Percentiles rank a stretch among this genome's conserved stretches.
These are phyloP conservation scores for Polylopha cassiicola DNA, from an alignment of 2,888 invertebrate genomes.

Conservation along the genomic window DNA sequence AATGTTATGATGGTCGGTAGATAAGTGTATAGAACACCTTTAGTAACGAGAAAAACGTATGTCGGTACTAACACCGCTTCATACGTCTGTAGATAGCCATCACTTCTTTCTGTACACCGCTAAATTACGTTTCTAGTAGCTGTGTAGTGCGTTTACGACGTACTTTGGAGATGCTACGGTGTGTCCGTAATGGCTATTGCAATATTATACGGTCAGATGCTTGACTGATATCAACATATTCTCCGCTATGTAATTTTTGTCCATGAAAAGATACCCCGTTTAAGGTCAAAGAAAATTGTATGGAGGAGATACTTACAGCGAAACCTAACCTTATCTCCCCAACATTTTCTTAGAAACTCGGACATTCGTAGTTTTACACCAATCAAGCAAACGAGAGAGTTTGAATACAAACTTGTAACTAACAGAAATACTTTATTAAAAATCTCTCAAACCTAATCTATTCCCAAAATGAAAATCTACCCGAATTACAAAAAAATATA, in stretches of 20 bases:
- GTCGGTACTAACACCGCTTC: slow-evolving; percentile 56
- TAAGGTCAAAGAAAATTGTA: slow-evolving; percentile 69
- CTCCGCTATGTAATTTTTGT: slow-evolving; percentile 67
- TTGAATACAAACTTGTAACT: too few relatives aligned
- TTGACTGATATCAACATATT: slow-evolving; percentile 64
- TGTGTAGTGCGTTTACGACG: slow-evolving; percentile 71
- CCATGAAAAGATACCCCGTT: slow-evolving; percentile 51
- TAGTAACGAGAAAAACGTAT: slow-evolving; percentile 58
- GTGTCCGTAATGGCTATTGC: slow-evolving; percentile 71
- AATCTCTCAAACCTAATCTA: too few relatives aligned
- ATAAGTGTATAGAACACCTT: slow-evolving; percentile 69
- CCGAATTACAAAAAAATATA: too few relatives aligned
- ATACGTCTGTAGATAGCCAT: slow-evolving; percentile 68
- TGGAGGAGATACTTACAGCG: slow-evolving; percentile 39
- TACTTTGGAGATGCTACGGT: slow-evolving; percentile 70
- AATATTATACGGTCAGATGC: slow-evolving; percentile 72
- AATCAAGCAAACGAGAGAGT: too few relatives aligned
- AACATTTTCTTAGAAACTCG: slow-evolving; percentile 59
- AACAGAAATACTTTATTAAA: too few relatives aligned
- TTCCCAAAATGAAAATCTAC: too few relatives aligned
- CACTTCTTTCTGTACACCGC: slow-evolving; percentile 71
- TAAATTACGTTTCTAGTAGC: slow-evolving; percentile 75
- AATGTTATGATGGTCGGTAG: slow-evolving; percentile 41
- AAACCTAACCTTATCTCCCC: slow-evolving; percentile 58
- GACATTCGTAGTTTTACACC: background rate